A percentile compares a stretch with the other conserved stretches of the same genome.
Evolutionary conservation across 30 jellyfish, hydroid and myxozoan genomes (phyloP).

Genomic region (Turritopsis rubra): DNA sequence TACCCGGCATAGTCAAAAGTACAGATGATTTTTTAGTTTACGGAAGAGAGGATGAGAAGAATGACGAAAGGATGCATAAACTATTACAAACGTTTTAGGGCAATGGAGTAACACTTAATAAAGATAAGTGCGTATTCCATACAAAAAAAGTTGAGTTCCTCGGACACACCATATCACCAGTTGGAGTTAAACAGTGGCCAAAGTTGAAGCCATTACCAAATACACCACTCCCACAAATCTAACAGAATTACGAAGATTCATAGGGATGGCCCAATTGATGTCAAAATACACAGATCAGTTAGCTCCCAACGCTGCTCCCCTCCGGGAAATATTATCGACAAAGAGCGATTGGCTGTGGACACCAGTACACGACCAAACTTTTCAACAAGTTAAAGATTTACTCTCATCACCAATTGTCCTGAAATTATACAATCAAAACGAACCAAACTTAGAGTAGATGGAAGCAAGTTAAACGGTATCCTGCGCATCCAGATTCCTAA

Average conservation of each 20-base stretch:
- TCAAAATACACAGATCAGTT: slow-evolving; percentile 11
- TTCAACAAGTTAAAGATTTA: slow-evolving; percentile 5
- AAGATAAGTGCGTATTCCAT: slow-evolving; percentile 28
- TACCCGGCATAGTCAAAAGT: slow-evolving; percentile 14
- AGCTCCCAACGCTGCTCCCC: not conserved
- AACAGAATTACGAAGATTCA: slow-evolving; percentile 31
- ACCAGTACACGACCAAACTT: slow-evolving; percentile 23
- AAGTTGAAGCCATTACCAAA: slow-evolving; percentile 16
- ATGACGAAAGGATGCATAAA: slow-evolving; percentile 19
- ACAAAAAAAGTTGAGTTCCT: slow-evolving; percentile 20
- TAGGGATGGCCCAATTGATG: slow-evolving; percentile 36
- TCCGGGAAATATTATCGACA: slow-evolving; percentile 8
- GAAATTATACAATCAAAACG: not conserved
- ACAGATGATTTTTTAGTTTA: slow-evolving; percentile 25
- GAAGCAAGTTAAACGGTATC: slow-evolving; percentile 7
- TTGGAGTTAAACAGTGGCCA: slow-evolving; percentile 11
- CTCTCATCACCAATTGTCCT: slow-evolving; percentile 16
- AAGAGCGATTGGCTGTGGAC: slow-evolving; percentile 31
- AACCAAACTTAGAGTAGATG: slow-evolving; percentile 17
- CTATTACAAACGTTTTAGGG: not conserved
- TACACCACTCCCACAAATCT: slow-evolving; percentile 28
- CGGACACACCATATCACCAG: slow-evolving; percentile 17
- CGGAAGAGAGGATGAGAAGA: slow-evolving; percentile 13
- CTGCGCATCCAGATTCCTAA: slow-evolving; percentile 12
- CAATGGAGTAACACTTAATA: slow-evolving; percentile 20